phyloP scores from a whole-genome alignment of 2,113 vertebrate genomes.

The Penelope pileata region DNA sequence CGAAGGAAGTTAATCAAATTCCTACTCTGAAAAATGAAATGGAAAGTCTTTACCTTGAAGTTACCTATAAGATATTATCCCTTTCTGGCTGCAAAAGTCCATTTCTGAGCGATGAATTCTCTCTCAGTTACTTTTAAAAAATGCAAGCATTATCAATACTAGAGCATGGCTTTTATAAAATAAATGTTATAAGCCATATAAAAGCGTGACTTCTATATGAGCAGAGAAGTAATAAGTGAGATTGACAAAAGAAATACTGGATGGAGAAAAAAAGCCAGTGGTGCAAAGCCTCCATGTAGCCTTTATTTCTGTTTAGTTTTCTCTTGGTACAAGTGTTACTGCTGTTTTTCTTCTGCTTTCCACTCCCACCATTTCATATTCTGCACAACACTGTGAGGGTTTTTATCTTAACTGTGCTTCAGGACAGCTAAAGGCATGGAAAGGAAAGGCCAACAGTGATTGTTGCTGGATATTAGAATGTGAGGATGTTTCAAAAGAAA shows the following conservation, averaged over 20 bases:
- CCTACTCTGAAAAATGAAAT: rapidly evolving
- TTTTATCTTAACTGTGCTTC: not conserved
- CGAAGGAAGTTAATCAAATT: not conserved
- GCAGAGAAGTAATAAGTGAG: not conserved
- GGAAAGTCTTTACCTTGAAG: not conserved
- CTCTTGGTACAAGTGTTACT: not conserved
- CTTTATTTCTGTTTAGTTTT: not conserved
- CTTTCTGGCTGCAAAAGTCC: not conserved
- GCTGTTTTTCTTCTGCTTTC: not conserved
- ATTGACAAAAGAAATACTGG: not conserved
- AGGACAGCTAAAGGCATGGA: not conserved
- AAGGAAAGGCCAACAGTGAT: not conserved
- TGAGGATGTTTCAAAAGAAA: not conserved
- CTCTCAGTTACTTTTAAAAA: not conserved
- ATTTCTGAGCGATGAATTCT: not conserved
- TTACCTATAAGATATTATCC: not conserved
- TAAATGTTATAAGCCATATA: not conserved
- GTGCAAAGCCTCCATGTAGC: not conserved
- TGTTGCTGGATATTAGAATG: not conserved
- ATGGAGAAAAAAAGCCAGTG: not conserved
- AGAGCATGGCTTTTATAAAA: not conserved
- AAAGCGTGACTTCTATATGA: not conserved
- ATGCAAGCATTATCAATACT: not conserved
- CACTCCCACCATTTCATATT: not conserved
- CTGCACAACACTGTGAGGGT: not conserved